Evolutionary conservation across 2,797 vertebrate genomes (phyloP).

Genomic region (Tympanoctomys barrerae): DNA sequence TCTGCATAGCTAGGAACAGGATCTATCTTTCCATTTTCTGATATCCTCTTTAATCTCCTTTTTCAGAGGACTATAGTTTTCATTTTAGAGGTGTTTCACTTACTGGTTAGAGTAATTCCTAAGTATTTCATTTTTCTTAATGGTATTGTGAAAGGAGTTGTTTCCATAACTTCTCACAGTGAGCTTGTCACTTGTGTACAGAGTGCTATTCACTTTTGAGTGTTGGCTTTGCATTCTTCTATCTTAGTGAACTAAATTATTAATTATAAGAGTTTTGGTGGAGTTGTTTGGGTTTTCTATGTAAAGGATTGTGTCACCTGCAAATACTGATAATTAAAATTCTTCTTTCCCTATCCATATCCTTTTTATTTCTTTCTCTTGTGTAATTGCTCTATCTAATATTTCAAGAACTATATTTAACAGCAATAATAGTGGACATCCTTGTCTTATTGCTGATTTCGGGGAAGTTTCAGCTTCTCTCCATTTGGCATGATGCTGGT

Average conservation of each 20-base stretch:
- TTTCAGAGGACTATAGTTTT: not conserved
- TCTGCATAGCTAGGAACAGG: not conserved
- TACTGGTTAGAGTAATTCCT: not conserved
- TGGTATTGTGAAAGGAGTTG: not conserved
- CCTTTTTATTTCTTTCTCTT: not conserved
- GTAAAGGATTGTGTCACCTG: not conserved
- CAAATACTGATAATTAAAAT: not conserved
- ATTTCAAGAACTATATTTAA: not conserved
- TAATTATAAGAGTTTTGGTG: not conserved
- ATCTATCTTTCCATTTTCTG: not conserved
- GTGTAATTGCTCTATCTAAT: not conserved
- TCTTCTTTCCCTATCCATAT: not conserved
- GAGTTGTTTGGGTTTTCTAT: not conserved
- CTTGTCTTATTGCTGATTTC: not conserved
- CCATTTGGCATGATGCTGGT: not conserved
- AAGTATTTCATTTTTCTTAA: not conserved
- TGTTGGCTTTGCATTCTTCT: not conserved
- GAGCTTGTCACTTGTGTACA: not conserved
- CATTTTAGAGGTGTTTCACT: not conserved
- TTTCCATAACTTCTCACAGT: not conserved
- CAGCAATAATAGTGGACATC: not conserved
- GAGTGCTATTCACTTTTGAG: not conserved
- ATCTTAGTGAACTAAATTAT: not conserved
- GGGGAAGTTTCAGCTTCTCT: not conserved
- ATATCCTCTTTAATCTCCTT: not conserved